phyloP scores from a whole-genome alignment of 2,113 vertebrate genomes.

The Hypocryptadius cinnamomeus region DNA sequence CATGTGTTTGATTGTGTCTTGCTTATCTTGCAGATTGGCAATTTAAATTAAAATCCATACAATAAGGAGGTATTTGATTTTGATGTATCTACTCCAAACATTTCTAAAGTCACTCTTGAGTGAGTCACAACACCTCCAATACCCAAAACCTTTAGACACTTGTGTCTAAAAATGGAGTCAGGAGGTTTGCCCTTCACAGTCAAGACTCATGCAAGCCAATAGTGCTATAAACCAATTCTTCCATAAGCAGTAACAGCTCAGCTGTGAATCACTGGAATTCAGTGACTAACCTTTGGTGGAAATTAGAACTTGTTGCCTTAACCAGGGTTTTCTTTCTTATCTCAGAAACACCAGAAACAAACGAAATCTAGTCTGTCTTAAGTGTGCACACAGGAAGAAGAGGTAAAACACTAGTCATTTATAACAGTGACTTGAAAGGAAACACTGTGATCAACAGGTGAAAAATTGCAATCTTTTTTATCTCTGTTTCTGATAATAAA shows the following conservation, averaged over 20 bases:
- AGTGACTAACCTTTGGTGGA: conserved; percentile 21
- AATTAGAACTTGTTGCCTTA: conserved; percentile 10
- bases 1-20: neutral
- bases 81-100: neutral
- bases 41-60: neutral
- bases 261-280: conserved; percentile 27
- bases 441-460: neutral
- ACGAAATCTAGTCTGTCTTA: neutral
- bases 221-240: neutral
- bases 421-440: neutral
- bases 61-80: neutral
- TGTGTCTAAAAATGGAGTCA: neutral
- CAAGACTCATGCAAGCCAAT: neutral
- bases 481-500: neutral
- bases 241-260: neutral
- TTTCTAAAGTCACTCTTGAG: neutral
- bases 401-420: neutral
- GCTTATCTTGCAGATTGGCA: neutral
- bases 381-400: neutral
- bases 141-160: neutral
- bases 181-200: neutral
- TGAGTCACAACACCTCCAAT: neutral
- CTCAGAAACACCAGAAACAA: neutral
- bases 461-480: neutral
- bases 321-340: conserved; percentile 13